phyloP scores from a whole-genome alignment of 1,140 invertebrate genomes.

The Cyphomyrmex costatus region DNA sequence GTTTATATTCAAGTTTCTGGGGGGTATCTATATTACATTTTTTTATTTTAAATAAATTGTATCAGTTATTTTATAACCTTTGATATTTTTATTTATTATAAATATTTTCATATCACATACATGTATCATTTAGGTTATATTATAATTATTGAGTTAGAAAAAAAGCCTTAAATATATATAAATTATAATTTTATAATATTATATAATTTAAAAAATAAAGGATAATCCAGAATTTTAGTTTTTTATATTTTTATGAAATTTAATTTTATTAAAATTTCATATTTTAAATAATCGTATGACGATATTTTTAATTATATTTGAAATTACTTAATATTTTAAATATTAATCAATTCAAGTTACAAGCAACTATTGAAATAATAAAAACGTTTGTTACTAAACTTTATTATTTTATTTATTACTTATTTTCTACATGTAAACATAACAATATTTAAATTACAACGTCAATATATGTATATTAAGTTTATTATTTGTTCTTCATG shows the following conservation, averaged over 20 bases:
- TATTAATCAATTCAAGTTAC: not conserved
- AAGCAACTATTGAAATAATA: conserved; percentile 7
- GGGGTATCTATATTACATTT: no score
- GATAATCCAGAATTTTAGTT: not conserved
- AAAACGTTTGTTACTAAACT: not conserved
- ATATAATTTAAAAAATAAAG: not conserved
- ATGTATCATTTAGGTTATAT: not conserved
- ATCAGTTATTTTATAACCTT: no score
- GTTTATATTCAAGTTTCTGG: not conserved
- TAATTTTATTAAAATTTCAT: not conserved
- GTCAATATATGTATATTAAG: no score
- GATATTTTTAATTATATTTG: not conserved
- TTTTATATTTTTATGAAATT: not conserved
- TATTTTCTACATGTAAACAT: not conserved
- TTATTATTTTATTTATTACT: not conserved
- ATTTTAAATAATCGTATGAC: not conserved
- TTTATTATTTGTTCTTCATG: not conserved
- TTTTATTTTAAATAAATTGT: no score
- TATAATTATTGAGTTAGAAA: not conserved
- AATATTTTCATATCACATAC: not conserved
- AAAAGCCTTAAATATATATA: not conserved
- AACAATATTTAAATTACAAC: not conserved
- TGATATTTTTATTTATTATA: no score
- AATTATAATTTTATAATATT: conserved; percentile 1
- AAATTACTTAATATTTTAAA: not conserved